These are phyloP conservation scores for Drosophila bocqueti DNA, from an alignment of 1,140 invertebrate genomes.

Conservation along the genomic window DNA sequence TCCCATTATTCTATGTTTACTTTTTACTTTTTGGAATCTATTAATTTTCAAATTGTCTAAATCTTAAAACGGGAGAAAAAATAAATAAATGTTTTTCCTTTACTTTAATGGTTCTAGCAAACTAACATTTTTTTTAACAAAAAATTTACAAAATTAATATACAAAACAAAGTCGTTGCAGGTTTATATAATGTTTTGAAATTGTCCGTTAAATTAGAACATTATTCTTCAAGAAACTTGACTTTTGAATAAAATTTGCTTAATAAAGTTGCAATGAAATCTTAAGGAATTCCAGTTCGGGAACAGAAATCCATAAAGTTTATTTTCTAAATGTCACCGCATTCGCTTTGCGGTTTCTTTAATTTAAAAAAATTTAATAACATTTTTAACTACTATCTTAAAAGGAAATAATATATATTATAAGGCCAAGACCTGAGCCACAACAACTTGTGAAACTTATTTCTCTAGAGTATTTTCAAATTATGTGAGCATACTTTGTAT, in stretches of 20 bases:
- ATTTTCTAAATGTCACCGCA: slow-evolving; percentile 9
- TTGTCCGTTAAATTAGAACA: neutral
- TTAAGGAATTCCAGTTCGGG: neutral
- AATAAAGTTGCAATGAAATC: slow-evolving; percentile 11
- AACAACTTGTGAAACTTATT: neutral
- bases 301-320: slow-evolving; percentile 2
- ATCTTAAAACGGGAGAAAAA: neutral
- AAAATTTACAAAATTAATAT: too few species aligned
- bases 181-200: neutral
- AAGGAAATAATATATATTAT: too few species aligned
- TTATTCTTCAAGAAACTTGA: slow-evolving; percentile 3
- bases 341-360: neutral
- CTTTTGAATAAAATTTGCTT: slow-evolving; percentile 10
- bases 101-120: neutral
- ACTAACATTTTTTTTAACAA: neutral
- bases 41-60: neutral
- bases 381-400: neutral
- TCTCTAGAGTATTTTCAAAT: neutral
- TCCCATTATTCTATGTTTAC: neutral
- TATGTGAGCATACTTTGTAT: neutral
- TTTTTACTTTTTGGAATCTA: neutral
- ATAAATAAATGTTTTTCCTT: neutral
- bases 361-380: neutral
- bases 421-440: too few species aligned
- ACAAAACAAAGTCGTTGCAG: neutral